Evolutionary conservation across 1,140 invertebrate genomes (phyloP).

Genomic region (Drosophila subobscura): DNA sequence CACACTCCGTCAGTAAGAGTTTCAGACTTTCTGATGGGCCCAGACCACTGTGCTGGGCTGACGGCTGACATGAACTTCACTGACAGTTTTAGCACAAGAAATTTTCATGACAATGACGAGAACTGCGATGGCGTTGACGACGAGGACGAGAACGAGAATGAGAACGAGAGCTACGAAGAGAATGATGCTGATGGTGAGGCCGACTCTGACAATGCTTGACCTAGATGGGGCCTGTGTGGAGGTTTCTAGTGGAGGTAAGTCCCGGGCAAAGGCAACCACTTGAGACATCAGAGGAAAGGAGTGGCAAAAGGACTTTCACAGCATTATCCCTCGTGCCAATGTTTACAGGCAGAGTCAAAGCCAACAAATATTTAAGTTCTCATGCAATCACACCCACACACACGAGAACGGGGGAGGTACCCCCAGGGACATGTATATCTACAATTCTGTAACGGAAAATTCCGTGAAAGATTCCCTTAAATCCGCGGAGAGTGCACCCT

Average conservation of each 20-base stretch:
- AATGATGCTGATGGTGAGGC: constrained; percentile 7
- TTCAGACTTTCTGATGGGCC: not conserved
- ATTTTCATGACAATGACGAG: constrained; percentile 64
- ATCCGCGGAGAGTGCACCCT: constrained; percentile 42
- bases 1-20: too few relatives aligned
- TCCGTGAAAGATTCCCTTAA: constrained; percentile 33
- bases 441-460: constrained; percentile 21
- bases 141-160: not conserved
- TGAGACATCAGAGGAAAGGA: constrained; percentile 59
- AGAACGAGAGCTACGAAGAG: not conserved
- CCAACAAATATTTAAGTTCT: constrained; percentile 59
- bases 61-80: constrained; percentile 53
- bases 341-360: constrained; percentile 43
- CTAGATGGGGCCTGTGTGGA: constrained; percentile 56
- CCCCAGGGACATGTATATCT: not conserved
- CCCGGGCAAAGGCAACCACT: constrained; percentile 36
- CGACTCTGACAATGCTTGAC: constrained; percentile 65
- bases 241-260: constrained; percentile 41
- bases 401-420: not conserved
- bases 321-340: constrained; percentile 41
- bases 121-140: constrained; percentile 34
- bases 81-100: constrained; percentile 66
- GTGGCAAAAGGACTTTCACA: constrained; percentile 41
- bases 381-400: constrained; percentile 4
- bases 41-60: constrained; percentile 29